phyloP scores from a whole-genome alignment of 2,797 vertebrate species.

The Naso thynnoides region DNA sequence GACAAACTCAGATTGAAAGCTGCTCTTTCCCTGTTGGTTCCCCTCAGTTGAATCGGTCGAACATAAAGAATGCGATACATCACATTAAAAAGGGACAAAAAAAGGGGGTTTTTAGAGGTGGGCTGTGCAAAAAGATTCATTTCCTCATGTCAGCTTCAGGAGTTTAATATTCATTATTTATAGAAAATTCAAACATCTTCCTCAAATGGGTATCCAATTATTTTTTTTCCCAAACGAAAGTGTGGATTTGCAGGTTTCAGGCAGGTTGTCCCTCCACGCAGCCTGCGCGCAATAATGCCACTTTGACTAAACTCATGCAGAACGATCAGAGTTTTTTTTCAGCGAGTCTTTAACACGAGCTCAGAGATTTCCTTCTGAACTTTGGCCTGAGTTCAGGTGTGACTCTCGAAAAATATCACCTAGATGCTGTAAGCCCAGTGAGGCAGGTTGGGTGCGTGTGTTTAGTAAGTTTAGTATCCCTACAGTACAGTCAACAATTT shows the following conservation, averaged over 20 bases:
- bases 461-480: conserved; percentile 39
- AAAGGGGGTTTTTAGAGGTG: too few relatives aligned
- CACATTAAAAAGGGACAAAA: not conserved
- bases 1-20: not conserved
- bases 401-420: not conserved
- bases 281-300: not conserved
- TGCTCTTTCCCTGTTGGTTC: not conserved
- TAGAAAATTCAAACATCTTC: not conserved
- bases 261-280: not conserved
- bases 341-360: conserved; percentile 17
- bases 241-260: not conserved
- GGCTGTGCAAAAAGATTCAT: not conserved
- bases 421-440: not conserved
- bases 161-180: not conserved
- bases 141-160: not conserved
- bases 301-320: not conserved
- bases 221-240: not conserved
- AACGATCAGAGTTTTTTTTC: not conserved
- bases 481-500: conserved; percentile 44
- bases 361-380: conserved; percentile 25
- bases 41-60: not conserved
- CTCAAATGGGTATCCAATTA: not conserved
- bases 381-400: conserved; percentile 23
- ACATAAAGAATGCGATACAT: not conserved
- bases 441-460: conserved; percentile 2